Conservation (phyloP, 2,888 invertebrate species). For the Caradrina clavipalpis region DNA sequence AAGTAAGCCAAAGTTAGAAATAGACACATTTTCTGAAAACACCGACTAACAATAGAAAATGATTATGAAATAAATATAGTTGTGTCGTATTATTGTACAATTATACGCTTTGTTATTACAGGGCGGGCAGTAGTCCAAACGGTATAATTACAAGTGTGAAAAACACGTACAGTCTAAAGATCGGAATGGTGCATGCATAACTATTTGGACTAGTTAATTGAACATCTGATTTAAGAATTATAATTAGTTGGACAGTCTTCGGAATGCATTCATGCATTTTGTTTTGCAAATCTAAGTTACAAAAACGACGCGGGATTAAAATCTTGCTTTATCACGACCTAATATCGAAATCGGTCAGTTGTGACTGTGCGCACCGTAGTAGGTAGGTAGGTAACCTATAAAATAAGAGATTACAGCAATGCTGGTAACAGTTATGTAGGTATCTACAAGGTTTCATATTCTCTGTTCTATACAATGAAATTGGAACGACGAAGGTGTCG, state of each 20-base stretch:
- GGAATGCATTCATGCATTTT: neutral
- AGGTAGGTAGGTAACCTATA: neutral
- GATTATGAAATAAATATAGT: slow-evolving; percentile 41
- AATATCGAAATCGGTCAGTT: slow-evolving; percentile 13
- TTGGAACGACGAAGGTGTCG: slow-evolving; percentile 48
- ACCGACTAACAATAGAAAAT: slow-evolving; percentile 23
- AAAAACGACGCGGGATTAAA: neutral
- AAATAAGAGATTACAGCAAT: neutral
- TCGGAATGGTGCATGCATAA: slow-evolving; percentile 38
- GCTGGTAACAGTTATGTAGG: neutral
- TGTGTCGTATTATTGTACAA: slow-evolving; percentile 48
- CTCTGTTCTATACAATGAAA: slow-evolving; percentile 34
- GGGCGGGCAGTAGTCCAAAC: slow-evolving; percentile 60
- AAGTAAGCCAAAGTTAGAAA: neutral
- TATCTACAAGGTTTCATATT: slow-evolving; percentile 41
- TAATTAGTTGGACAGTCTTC: slow-evolving; percentile 20
- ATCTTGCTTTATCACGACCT: slow-evolving; percentile 3
- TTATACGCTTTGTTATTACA: slow-evolving; percentile 53
- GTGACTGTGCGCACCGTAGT: neutral
- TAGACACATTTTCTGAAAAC: slow-evolving; percentile 17
- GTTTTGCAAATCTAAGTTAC: neutral
- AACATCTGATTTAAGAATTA: slow-evolving; percentile 28
- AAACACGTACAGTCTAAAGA: slow-evolving; percentile 53
- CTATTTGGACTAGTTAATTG: slow-evolving; percentile 37
- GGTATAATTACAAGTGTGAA: slow-evolving; percentile 54